phyloP scores from a whole-genome alignment of 2,797 vertebrate species.

The Acropternis orthonyx region DNA sequence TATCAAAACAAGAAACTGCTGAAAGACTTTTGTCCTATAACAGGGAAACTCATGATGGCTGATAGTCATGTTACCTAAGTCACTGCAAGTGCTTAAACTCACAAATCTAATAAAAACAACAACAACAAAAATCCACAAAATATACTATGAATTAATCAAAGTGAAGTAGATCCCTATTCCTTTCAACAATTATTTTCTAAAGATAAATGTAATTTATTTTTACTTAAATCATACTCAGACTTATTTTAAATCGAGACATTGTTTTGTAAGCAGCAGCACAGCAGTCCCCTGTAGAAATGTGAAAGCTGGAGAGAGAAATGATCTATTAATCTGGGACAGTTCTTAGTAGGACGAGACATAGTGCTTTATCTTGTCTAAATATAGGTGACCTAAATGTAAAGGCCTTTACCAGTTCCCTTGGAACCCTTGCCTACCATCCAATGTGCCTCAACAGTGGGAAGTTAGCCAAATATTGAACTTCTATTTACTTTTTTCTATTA shows the following conservation, averaged over 20 bases:
- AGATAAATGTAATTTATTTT: not conserved
- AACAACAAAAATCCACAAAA: not conserved
- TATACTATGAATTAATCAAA: accelerated
- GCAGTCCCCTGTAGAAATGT: not conserved
- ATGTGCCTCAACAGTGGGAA: not conserved
- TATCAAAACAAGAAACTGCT: not conserved
- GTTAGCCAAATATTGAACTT: not conserved
- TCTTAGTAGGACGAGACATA: not conserved
- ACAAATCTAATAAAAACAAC: not conserved
- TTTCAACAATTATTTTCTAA: not conserved
- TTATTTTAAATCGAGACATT: not conserved
- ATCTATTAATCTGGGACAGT: not conserved
- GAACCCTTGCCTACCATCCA: not conserved
- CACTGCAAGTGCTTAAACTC: not conserved
- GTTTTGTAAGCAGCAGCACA: not conserved
- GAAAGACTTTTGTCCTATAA: not conserved
- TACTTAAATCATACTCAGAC: not conserved
- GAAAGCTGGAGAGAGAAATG: not conserved
- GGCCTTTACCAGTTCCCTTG: not conserved
- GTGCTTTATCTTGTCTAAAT: conserved; percentile 46
- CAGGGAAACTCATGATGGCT: not conserved
- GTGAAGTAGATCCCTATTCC: not conserved
- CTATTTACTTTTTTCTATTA: not conserved
- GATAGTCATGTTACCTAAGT: not conserved
- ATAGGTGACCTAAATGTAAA: conserved; percentile 36